Percentiles rank a stretch among this genome's conserved stretches.
Conservation (phyloP, 1,140 invertebrate genomes). For the Reticulitermes speratus region DNA sequence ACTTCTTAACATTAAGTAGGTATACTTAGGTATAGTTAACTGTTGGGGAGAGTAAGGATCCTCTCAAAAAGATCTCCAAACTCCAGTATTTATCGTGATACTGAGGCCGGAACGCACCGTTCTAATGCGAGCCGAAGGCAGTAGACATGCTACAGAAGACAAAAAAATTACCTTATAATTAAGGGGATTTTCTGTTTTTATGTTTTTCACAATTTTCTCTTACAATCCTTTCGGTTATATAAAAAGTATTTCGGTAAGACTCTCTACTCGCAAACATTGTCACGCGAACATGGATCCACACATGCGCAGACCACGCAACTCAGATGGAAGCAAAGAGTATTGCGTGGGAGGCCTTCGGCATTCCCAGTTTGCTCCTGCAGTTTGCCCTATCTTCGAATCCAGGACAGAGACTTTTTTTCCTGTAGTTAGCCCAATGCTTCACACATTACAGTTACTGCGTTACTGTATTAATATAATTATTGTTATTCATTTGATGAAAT, state of each 20-base stretch:
- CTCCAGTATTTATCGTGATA: background rate
- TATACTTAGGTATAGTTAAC: no score
- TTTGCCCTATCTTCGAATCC: background rate
- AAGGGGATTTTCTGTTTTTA: background rate
- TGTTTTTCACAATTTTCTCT: background rate
- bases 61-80: background rate
- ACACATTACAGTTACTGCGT: no score
- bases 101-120: background rate
- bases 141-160: background rate
- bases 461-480: no score
- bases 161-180: background rate
- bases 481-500: no score
- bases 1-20: no score
- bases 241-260: background rate
- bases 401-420: background rate
- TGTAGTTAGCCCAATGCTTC: no score
- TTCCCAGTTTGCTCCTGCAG: background rate
- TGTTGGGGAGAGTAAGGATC: background rate
- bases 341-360: background rate
- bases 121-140: background rate
- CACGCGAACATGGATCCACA: background rate
- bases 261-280: background rate
- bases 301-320: background rate
- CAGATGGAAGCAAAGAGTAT: background rate
- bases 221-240: background rate